These are phyloP conservation scores for Grammomys surdaster DNA, from an alignment of 2,113 vertebrate genomes.

Conservation along the genomic window DNA sequence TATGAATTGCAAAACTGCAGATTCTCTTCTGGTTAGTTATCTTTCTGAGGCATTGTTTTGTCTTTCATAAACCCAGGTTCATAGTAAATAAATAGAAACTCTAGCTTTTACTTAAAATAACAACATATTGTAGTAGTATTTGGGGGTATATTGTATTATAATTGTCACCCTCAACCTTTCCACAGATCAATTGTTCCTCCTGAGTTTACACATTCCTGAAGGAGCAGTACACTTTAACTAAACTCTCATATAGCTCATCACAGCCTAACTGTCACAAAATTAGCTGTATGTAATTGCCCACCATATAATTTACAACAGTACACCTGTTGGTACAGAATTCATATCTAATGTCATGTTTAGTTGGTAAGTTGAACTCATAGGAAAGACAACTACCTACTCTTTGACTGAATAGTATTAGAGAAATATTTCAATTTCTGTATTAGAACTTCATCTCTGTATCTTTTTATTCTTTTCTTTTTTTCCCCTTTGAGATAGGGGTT, in stretches of 20 bases:
- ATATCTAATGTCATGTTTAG: neutral
- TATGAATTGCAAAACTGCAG: neutral
- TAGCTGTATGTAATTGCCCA: neutral
- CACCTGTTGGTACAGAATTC: constrained; percentile 47
- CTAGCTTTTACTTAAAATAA: constrained; percentile 42
- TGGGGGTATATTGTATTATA: constrained; percentile 62
- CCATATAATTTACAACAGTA: constrained; percentile 90
- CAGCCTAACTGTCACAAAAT: neutral
- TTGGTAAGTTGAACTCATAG: neutral
- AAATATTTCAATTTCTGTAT: neutral
- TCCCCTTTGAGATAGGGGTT: neutral
- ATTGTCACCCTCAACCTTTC: constrained; percentile 90
- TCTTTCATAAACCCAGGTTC: constrained; percentile 38
- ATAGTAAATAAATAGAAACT: constrained; percentile 31
- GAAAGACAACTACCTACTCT: neutral
- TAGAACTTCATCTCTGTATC: neutral
- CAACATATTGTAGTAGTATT: neutral
- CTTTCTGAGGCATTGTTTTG: constrained; percentile 51
- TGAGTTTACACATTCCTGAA: constrained; percentile 89
- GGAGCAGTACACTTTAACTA: constrained; percentile 82
- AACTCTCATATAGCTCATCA: constrained; percentile 87
- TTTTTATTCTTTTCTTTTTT: neutral
- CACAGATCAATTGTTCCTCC: constrained; percentile 89
- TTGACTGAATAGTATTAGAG: neutral
- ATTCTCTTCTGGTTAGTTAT: neutral